Evolutionary conservation across 2,888 invertebrate species (phyloP).

Genomic region (Xestobium rufovillosum): DNA sequence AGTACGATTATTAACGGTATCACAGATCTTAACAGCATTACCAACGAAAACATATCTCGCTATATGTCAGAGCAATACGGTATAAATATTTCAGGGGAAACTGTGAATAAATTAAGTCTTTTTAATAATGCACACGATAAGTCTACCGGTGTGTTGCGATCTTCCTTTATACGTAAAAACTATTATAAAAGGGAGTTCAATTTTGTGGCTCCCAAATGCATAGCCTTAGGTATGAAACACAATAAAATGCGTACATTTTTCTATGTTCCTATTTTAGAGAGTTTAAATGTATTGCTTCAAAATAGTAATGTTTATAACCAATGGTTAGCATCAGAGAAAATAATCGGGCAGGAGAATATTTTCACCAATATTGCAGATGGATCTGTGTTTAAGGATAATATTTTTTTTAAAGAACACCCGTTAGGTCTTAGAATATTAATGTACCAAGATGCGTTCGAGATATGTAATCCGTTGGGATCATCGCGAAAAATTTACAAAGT

Average conservation of each 20-base stretch:
- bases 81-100: slow-evolving; percentile 1
- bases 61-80: slow-evolving; percentile 1
- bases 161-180: background rate
- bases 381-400: slow-evolving; percentile 9
- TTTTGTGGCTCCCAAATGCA: background rate
- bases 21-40: background rate
- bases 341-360: background rate
- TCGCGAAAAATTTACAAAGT: slow-evolving; percentile 26
- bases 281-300: background rate
- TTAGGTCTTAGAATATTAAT: slow-evolving; percentile 18
- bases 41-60: background rate
- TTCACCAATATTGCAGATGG: slow-evolving; percentile 9
- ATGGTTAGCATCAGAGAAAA: background rate
- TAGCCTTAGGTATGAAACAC: background rate
- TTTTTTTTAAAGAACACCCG: slow-evolving; percentile 7
- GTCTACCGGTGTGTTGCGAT: background rate
- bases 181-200: background rate
- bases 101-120: background rate
- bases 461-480: slow-evolving; percentile 24
- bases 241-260: slow-evolving; percentile 1
- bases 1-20: background rate
- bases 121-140: background rate
- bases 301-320: background rate
- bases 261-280: slow-evolving; percentile 3
- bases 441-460: slow-evolving; percentile 25